Percentiles rank a stretch among this genome's conserved stretches.
phyloP scores from a whole-genome alignment of 1,140 invertebrate genomes.

The Lasioglossum baleicum region DNA sequence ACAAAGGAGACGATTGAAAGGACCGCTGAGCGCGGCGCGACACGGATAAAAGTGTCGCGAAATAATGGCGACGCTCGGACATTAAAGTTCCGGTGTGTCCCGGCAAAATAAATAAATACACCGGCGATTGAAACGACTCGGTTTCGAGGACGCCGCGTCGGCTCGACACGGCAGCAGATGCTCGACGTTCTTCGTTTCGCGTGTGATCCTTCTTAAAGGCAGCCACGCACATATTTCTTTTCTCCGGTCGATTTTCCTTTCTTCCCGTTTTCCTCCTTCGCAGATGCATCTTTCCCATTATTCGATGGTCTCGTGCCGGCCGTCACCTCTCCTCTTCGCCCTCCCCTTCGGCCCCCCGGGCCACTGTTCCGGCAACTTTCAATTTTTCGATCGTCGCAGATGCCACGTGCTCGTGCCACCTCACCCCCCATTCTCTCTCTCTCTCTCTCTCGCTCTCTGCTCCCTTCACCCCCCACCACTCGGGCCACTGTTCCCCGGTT shows the following conservation, averaged over 20 bases:
- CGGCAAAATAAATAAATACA: too few relatives aligned
- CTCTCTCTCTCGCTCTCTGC: too few relatives aligned
- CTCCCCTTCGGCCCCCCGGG: background rate
- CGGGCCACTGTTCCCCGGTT: background rate
- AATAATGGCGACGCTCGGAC: too few relatives aligned
- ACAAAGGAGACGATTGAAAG: too few relatives aligned
- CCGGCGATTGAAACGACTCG: too few relatives aligned
- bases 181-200: background rate
- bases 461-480: too few relatives aligned
- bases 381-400: conserved; percentile 57
- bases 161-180: background rate
- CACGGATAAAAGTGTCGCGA: too few relatives aligned
- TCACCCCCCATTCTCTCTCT: too few relatives aligned
- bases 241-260: background rate
- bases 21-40: too few relatives aligned
- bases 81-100: too few relatives aligned
- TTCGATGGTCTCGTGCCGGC: conserved; percentile 42
- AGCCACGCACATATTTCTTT: background rate
- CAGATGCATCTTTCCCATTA: conserved; percentile 45
- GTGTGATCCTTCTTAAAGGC: conserved; percentile 14
- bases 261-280: conserved; percentile 20
- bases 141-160: background rate
- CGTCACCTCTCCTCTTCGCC: conserved; percentile 6
- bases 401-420: conserved; percentile 49
- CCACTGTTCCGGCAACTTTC: conserved; percentile 27